These are phyloP conservation scores for Xenentodon cancila DNA, from an alignment of 2,797 vertebrate species.

Conservation along the genomic window DNA sequence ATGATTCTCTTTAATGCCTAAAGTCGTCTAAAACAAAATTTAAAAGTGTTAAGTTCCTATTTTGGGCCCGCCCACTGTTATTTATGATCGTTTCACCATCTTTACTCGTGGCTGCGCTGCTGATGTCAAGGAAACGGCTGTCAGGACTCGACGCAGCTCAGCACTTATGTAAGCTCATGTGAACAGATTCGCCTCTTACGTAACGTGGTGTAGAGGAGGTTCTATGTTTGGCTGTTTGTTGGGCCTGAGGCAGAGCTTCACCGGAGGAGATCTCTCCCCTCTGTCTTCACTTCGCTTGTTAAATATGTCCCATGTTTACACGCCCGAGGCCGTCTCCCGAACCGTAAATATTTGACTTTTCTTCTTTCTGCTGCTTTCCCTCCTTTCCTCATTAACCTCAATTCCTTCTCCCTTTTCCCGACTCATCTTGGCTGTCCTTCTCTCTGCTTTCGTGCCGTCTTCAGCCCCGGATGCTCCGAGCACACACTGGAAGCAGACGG, in stretches of 20 bases:
- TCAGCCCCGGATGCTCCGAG: constrained; percentile 94
- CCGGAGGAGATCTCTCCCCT: constrained; percentile 34
- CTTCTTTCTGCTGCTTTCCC: not conserved
- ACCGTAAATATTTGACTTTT: not conserved
- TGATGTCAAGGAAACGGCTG: constrained; percentile 18
- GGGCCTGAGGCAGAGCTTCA: constrained; percentile 58
- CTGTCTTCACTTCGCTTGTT: constrained; percentile 22
- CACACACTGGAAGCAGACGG: constrained; percentile 99
- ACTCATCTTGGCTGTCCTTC: not conserved
- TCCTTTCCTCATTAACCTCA: not conserved
- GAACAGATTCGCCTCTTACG: constrained; percentile 60
- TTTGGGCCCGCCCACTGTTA: not conserved
- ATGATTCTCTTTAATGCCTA: too few relatives aligned
- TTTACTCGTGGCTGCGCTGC: constrained; percentile 56
- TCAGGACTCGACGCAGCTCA: constrained; percentile 1
- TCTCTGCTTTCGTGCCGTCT: not conserved
- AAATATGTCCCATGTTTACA: constrained; percentile 1
- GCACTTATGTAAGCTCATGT: constrained; percentile 64
- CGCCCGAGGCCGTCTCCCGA: not conserved
- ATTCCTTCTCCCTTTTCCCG: not conserved
- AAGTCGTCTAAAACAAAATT: too few relatives aligned
- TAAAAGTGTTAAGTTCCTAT: not conserved
- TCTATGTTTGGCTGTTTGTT: constrained; percentile 70
- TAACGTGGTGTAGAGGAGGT: constrained; percentile 70
- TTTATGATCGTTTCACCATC: constrained; percentile 4